phyloP scores from a whole-genome alignment of 1,140 invertebrate genomes.

The Drosophila ambigua region DNA sequence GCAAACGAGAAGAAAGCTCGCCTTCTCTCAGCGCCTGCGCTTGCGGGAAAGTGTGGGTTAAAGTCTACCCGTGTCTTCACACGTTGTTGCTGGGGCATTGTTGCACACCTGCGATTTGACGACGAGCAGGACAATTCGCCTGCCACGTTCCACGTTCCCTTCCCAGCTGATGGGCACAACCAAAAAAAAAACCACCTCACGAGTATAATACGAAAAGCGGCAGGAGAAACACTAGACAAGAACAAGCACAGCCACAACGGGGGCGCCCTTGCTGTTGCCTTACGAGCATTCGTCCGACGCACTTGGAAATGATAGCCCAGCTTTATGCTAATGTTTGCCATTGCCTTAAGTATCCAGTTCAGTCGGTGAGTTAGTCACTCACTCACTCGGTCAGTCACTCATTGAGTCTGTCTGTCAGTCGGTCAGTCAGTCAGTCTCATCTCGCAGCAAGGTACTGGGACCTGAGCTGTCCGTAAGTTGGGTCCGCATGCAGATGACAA shows the following conservation, averaged over 20 bases:
- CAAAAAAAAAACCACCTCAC: slow-evolving; percentile 7
- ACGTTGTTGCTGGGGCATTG: slow-evolving; percentile 40
- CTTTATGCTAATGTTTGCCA: slow-evolving; percentile 78
- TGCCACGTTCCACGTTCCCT: slow-evolving; percentile 29
- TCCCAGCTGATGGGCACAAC: slow-evolving; percentile 63
- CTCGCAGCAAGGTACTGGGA: background rate
- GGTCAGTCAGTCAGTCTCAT: slow-evolving; percentile 1
- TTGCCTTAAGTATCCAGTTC: slow-evolving; percentile 64
- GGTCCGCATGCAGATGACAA: slow-evolving; percentile 48
- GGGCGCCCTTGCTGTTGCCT: background rate
- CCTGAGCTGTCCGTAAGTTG: slow-evolving; percentile 2
- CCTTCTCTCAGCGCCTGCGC: slow-evolving; percentile 30
- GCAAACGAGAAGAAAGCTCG: slow-evolving; percentile 8
- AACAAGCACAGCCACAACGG: slow-evolving; percentile 26
- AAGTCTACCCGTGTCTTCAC: no score
- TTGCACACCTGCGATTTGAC: slow-evolving; percentile 75
- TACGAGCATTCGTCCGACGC: slow-evolving; percentile 40
- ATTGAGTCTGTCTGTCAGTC: slow-evolving; percentile 8
- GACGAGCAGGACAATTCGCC: slow-evolving; percentile 39
- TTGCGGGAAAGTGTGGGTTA: background rate
- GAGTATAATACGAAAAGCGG: slow-evolving; percentile 32
- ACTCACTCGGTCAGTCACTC: slow-evolving; percentile 20
- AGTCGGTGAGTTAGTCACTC: slow-evolving; percentile 43
- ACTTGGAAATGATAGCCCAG: slow-evolving; percentile 79
- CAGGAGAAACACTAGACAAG: slow-evolving; percentile 63